Conservation (phyloP, 2,113 vertebrate genomes). For the Smithornis capensis region DNA sequence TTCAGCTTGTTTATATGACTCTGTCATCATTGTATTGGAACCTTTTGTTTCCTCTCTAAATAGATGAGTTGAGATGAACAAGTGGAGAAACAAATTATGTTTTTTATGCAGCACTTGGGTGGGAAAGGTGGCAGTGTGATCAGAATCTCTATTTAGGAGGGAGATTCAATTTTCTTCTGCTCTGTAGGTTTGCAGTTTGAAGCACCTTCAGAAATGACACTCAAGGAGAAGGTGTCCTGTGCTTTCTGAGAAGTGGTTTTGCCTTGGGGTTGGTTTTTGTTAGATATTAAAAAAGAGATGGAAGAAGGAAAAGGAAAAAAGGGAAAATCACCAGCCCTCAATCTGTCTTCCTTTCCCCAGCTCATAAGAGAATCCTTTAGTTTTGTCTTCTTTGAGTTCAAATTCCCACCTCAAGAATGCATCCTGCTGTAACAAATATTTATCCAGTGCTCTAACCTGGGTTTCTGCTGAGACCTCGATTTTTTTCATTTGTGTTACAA, state of each 20-base stretch:
- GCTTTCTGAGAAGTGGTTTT: neutral
- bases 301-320: neutral
- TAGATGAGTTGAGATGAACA: rapidly evolving
- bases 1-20: neutral
- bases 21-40: neutral
- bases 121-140: neutral
- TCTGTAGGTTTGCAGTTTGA: neutral
- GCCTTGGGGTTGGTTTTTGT: neutral
- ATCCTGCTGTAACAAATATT: neutral
- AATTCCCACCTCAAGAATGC: neutral
- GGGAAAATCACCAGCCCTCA: rapidly evolving
- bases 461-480: neutral
- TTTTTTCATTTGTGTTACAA: neutral
- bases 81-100: neutral
- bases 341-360: neutral
- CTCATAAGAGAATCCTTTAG: neutral
- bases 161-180: neutral
- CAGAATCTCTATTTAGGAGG: neutral
- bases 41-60: neutral
- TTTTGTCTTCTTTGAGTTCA: neutral
- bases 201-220: neutral
- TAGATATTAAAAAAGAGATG: neutral
- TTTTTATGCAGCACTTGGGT: neutral
- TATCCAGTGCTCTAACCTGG: neutral
- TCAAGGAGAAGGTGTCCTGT: neutral